phyloP scores from a whole-genome alignment of 2,797 vertebrate species.

The Chaetodon trifasciatus region DNA sequence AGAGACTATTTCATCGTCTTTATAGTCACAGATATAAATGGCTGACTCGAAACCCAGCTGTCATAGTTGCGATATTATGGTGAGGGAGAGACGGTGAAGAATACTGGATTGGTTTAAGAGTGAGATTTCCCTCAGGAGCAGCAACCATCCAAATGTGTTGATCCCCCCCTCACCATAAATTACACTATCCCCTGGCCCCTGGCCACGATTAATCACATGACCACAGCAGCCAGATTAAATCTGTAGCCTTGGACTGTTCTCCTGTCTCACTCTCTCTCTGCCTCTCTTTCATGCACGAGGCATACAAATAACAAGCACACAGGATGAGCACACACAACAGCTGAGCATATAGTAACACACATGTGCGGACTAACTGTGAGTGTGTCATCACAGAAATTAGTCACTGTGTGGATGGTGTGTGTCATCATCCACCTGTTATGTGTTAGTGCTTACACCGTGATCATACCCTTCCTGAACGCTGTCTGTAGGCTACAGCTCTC shows the following conservation, averaged over 20 bases:
- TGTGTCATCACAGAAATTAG: slow-evolving; percentile 38
- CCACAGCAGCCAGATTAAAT: slow-evolving; percentile 85
- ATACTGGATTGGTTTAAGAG: slow-evolving; percentile 78
- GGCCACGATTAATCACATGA: slow-evolving; percentile 85
- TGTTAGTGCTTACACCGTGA: slow-evolving; percentile 19
- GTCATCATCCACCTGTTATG: slow-evolving; percentile 63
- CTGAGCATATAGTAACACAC: slow-evolving; percentile 19
- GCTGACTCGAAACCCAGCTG: slow-evolving; percentile 38
- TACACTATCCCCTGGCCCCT: slow-evolving; percentile 81
- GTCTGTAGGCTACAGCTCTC: slow-evolving; percentile 30
- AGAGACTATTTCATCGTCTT: slow-evolving; percentile 40
- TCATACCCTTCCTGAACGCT: background rate
- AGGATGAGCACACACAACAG: slow-evolving; percentile 32
- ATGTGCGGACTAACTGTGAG: slow-evolving; percentile 10
- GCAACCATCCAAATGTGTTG: slow-evolving; percentile 83
- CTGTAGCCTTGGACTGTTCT: slow-evolving; percentile 83
- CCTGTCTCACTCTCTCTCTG: slow-evolving; percentile 69
- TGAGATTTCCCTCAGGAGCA: slow-evolving; percentile 84
- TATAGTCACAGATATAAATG: slow-evolving; percentile 45
- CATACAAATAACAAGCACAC: slow-evolving; percentile 50
- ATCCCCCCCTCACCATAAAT: slow-evolving; percentile 80
- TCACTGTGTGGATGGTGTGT: slow-evolving; percentile 37
- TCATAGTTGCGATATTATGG: slow-evolving; percentile 48
- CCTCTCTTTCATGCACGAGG: slow-evolving; percentile 61
- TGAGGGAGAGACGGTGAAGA: slow-evolving; percentile 60